phyloP scores from a whole-genome alignment of 2,113 vertebrate genomes.

The Geococcyx californianus region DNA sequence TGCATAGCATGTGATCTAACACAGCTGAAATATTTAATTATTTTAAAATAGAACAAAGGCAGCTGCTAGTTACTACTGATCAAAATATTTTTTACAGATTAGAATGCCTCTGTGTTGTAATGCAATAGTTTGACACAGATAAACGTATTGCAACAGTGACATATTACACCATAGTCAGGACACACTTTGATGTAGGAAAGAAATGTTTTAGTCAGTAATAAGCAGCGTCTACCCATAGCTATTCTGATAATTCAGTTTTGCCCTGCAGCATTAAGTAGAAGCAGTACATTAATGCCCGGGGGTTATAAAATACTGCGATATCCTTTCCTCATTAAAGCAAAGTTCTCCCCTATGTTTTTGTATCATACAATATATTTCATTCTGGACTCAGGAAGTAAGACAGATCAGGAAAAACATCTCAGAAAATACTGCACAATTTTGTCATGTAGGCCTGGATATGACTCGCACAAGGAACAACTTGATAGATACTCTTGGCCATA shows the following conservation, averaged over 20 bases:
- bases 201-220: neutral
- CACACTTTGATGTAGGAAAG: constrained; percentile 14
- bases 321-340: neutral
- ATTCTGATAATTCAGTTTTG: neutral
- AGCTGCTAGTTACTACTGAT: constrained; percentile 29
- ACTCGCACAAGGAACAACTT: neutral
- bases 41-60: constrained; percentile 58
- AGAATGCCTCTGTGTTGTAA: constrained; percentile 52
- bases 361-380: rapidly evolving
- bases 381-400: neutral
- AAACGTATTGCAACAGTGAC: constrained; percentile 52
- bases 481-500: neutral
- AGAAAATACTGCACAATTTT: neutral
- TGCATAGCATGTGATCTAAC: constrained; percentile 7
- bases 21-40: constrained; percentile 36
- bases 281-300: neutral
- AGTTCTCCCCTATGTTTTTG: neutral
- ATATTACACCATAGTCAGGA: constrained; percentile 35
- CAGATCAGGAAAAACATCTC: neutral
- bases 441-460: neutral
- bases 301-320: neutral
- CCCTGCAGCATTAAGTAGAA: neutral
- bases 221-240: neutral
- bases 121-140: constrained; percentile 22
- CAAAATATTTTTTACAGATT: constrained; percentile 23